A percentile compares a stretch with the other conserved stretches of the same genome.
These are phyloP conservation scores for Drosophila ogumai DNA, from an alignment of 1,140 invertebrate species.

Conservation along the genomic window DNA sequence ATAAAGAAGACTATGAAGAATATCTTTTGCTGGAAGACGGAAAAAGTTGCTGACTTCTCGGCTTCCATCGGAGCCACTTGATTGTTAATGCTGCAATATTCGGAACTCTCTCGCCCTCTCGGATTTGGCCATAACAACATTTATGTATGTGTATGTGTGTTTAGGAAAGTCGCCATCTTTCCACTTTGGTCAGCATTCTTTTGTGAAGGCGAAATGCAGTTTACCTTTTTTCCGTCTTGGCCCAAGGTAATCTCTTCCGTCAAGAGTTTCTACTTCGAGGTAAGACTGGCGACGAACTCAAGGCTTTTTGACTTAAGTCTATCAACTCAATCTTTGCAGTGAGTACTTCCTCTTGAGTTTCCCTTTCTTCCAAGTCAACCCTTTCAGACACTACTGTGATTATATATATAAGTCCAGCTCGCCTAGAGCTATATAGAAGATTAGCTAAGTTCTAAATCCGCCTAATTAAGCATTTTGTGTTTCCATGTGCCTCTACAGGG, in stretches of 20 bases:
- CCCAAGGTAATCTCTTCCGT: slow-evolving; percentile 66
- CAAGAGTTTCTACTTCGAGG: slow-evolving; percentile 24
- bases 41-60: slow-evolving; percentile 75
- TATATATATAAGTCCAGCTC: not conserved
- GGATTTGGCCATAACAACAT: slow-evolving; percentile 29
- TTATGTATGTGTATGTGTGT: not conserved
- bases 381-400: not conserved
- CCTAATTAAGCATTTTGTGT: slow-evolving; percentile 39
- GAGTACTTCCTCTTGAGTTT: slow-evolving; percentile 9
- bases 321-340: not conserved
- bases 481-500: slow-evolving; percentile 35
- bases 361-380: slow-evolving; percentile 18
- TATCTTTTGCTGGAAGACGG: slow-evolving; percentile 37
- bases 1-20: slow-evolving; percentile 8
- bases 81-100: slow-evolving; percentile 77
- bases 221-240: slow-evolving; percentile 45
- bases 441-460: slow-evolving; percentile 41
- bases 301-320: not conserved
- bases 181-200: slow-evolving; percentile 72
- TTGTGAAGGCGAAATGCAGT: slow-evolving; percentile 62
- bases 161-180: slow-evolving; percentile 55
- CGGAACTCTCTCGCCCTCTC: slow-evolving; percentile 51
- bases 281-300: slow-evolving; percentile 15
- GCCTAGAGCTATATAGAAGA: slow-evolving; percentile 16
- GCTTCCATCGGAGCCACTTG: slow-evolving; percentile 55